These are phyloP conservation scores for Cervus canadensis DNA, from an alignment of 2,113 vertebrate species.

Conservation along the genomic window DNA sequence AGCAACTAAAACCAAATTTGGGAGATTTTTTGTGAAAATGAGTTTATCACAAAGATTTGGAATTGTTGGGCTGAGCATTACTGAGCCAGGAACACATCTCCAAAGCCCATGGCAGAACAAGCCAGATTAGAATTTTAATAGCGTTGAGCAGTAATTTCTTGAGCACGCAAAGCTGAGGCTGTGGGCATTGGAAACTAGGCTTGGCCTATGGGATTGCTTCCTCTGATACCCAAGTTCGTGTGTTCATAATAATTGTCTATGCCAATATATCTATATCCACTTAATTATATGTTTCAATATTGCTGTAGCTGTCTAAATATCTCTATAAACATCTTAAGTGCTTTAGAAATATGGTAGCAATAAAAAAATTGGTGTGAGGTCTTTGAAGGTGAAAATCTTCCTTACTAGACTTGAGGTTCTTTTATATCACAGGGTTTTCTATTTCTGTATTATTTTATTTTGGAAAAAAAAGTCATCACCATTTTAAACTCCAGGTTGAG, in stretches of 20 bases:
- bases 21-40: background rate
- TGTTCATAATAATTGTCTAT: background rate
- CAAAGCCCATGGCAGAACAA: background rate
- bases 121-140: too few relatives aligned
- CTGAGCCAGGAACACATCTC: background rate
- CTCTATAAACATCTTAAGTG: background rate
- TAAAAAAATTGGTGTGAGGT: background rate
- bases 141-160: fast-evolving
- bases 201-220: fast-evolving
- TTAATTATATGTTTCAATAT: background rate
- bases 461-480: background rate
- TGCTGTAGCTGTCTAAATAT: background rate
- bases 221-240: fast-evolving
- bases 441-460: background rate
- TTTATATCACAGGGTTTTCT: background rate
- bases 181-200: background rate
- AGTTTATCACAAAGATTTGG: background rate
- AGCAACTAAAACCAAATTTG: background rate
- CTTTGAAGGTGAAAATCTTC: background rate
- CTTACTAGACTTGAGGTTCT: background rate
- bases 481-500: background rate
- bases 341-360: background rate
- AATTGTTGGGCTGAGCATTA: background rate
- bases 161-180: fast-evolving
- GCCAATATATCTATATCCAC: background rate